Percentiles rank a stretch among this genome's conserved stretches.
These are phyloP conservation scores for Potamilus streckersoni DNA, from an alignment of 1,140 invertebrate species.

Conservation along the genomic window DNA sequence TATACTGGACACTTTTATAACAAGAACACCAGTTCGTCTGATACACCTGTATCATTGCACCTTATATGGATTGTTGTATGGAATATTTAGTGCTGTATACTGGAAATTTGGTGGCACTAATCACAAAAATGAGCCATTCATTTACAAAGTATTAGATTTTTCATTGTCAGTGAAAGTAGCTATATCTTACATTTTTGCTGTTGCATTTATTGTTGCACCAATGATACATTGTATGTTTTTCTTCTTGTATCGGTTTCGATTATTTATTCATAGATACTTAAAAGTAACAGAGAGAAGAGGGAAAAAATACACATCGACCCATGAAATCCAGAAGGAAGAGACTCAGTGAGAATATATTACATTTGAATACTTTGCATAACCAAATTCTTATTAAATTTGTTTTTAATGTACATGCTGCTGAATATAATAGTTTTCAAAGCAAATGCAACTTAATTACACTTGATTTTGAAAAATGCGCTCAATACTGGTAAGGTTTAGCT, in stretches of 20 bases:
- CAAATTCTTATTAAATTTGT: too few relatives aligned
- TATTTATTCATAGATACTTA: constrained; percentile 42
- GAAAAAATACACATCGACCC: neutral
- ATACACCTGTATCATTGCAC: constrained; percentile 78
- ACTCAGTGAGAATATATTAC: too few relatives aligned
- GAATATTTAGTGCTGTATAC: constrained; percentile 80
- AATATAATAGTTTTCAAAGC: too few relatives aligned
- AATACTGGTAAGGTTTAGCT: too few relatives aligned
- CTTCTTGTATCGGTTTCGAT: constrained; percentile 46
- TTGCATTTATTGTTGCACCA: constrained; percentile 41
- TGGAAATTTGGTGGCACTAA: constrained; percentile 76
- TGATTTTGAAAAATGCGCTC: too few relatives aligned
- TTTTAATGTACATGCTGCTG: too few relatives aligned
- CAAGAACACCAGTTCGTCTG: constrained; percentile 77
- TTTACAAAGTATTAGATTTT: constrained; percentile 66
- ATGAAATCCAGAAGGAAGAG: too few relatives aligned
- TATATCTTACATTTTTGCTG: constrained; percentile 29
- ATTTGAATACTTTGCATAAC: too few relatives aligned
- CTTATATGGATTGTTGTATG: constrained; percentile 74
- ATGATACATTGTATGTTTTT: constrained; percentile 50
- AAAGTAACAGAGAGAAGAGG: constrained; percentile 39
- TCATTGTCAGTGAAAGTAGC: constrained; percentile 40
- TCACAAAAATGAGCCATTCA: constrained; percentile 67
- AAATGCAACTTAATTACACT: too few relatives aligned
- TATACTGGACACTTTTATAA: constrained; percentile 79